Conservation (phyloP, 1,140 invertebrate genomes). For the Pogonus chalceus region DNA sequence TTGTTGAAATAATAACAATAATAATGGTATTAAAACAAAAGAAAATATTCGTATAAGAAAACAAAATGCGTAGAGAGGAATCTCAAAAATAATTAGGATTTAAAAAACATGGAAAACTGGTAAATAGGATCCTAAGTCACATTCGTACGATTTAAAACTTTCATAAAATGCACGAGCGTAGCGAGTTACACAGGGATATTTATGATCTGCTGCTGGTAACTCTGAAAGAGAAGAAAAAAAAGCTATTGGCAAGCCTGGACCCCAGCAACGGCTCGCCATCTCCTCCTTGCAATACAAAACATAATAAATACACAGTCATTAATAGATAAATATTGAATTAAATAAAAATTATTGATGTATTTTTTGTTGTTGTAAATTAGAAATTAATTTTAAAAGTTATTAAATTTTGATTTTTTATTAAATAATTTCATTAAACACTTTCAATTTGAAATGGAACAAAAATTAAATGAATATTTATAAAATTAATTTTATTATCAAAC, state of each 20-base stretch:
- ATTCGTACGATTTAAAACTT: conserved; percentile 11
- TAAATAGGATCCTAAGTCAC: conserved; percentile 18
- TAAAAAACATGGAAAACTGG: conserved; percentile 17
- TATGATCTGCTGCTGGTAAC: conserved; percentile 18
- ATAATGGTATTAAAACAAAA: neutral
- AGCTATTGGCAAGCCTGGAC: neutral
- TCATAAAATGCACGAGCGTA: conserved; percentile 28
- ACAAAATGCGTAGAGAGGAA: conserved; percentile 28
- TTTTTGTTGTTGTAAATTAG: too few species aligned
- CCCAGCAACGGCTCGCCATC: neutral
- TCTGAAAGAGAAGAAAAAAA: conserved; percentile 28
- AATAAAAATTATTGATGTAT: neutral
- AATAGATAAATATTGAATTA: neutral
- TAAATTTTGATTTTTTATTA: neutral
- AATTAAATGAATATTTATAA: neutral
- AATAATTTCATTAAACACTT: neutral
- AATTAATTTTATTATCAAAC: conserved; percentile 8
- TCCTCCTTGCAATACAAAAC: neutral
- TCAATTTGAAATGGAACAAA: neutral
- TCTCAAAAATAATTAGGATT: conserved; percentile 21
- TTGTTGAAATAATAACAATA: neutral
- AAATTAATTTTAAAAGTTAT: too few species aligned
- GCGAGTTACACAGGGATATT: conserved; percentile 26
- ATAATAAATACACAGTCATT: neutral
- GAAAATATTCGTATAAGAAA: conserved; percentile 12